Evolutionary conservation across 2,113 vertebrate genomes (phyloP), one percentile per base, ranked within the genome.

Genomic region (Oxyura jamaicensis): DNA sequence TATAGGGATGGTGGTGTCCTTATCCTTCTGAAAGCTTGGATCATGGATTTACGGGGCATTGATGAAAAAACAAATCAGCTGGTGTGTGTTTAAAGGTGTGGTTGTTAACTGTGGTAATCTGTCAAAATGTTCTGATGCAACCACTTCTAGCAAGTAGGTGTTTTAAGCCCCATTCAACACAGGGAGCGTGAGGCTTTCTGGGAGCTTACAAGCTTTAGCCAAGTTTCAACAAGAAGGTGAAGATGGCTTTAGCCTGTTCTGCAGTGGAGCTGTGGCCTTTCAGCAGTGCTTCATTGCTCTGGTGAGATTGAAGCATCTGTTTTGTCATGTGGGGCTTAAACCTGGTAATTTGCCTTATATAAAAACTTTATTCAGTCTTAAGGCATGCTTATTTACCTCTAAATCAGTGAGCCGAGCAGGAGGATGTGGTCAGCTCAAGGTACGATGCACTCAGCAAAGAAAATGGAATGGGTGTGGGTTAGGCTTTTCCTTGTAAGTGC

Each of bases 271-370:
- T 68, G 58, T 73, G 42, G 75, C 53, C 53, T 90, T 66, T 21
- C 48, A 76, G 71, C 76, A 90, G 86, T 84, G 56, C 46, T 81
- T 19, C 33, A 58, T 58, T 86, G 46, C 68, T 83, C n/a, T 46
- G 28, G 36, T n/a, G 75, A 78, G 73, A 35, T 2, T 26, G 33
- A 46, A 93, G 11, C 80, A 81, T 92, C 72, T 78, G 41, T 67
- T 33, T 83, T 42, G 55, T 83, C 88, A 88, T 72, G 74, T 86
- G 68, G 55, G 67, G 62, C 41, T 59, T 90, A 85, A 77, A 65
- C 52, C 68, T 77, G 17, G 17, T 55, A 4, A 42, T 73, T 83
- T 80, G 29, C 46, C 85, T 62, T 74, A 71, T 26, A 18, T 83
- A 48, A 83, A 88, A 91, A 36, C 10, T 7, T 62, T 55, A 39